Conservation (phyloP, 2,797 vertebrate species). For the Helostoma temminkii region DNA sequence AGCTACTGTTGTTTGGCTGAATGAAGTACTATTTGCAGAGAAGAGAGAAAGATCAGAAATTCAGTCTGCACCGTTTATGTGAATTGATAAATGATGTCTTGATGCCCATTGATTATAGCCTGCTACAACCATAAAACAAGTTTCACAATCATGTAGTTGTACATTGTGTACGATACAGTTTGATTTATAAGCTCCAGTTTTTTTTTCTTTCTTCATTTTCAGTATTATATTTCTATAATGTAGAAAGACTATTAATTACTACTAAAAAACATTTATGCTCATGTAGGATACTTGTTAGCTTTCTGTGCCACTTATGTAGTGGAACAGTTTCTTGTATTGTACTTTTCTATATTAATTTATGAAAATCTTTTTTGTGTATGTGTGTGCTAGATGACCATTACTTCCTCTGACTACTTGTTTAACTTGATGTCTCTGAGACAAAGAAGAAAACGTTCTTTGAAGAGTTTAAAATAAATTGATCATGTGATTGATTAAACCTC, state of each 20-base stretch:
- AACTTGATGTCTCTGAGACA: constrained; percentile 46
- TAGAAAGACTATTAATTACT: constrained; percentile 33
- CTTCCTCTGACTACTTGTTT: constrained; percentile 42
- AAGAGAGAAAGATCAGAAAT: not conserved
- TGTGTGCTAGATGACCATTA: constrained; percentile 33
- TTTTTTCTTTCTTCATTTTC: constrained; percentile 29
- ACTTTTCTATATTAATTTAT: constrained; percentile 38
- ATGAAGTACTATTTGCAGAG: constrained; percentile 4
- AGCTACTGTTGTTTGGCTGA: constrained; percentile 19
- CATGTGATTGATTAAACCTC: constrained; percentile 41
- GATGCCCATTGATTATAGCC: not conserved
- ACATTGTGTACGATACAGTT: constrained; percentile 11
- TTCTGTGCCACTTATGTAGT: constrained; percentile 27
- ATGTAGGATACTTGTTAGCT: constrained; percentile 41
- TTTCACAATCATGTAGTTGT: constrained; percentile 12
- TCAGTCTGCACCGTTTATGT: not conserved
- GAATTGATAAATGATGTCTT: not conserved
- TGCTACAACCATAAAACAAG: constrained; percentile 5
- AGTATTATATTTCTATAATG: constrained; percentile 48
- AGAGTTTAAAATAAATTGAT: constrained; percentile 48
- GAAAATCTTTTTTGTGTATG: constrained; percentile 14
- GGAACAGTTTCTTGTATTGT: constrained; percentile 30
- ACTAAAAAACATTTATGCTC: constrained; percentile 32
- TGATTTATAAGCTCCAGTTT: constrained; percentile 18
- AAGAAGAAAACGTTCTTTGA: constrained; percentile 29